Conservation (phyloP, 2,797 vertebrate species). For the Enteromius argenteus region DNA sequence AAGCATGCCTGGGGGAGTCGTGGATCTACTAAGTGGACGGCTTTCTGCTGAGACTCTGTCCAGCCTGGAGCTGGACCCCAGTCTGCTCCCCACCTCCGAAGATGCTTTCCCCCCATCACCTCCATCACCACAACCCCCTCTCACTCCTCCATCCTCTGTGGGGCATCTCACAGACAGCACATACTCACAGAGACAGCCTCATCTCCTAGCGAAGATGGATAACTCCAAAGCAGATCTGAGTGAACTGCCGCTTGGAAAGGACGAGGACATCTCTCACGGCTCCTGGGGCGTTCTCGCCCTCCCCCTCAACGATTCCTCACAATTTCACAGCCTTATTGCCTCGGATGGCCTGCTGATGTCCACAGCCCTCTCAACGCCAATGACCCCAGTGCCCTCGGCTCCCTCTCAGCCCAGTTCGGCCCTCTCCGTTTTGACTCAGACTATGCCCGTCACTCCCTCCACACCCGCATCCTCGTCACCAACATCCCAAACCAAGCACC, state of each 20-base stretch:
- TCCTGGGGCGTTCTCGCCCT: constrained; percentile 61
- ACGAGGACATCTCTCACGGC: constrained; percentile 58
- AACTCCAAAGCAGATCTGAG: constrained; percentile 47
- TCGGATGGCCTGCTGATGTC: constrained; percentile 62
- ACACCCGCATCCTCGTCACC: constrained; percentile 73
- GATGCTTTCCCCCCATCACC: constrained; percentile 88
- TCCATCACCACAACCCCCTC: constrained; percentile 93
- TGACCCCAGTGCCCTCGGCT: constrained; percentile 44
- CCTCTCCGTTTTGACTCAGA: constrained; percentile 92
- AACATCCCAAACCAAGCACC: constrained; percentile 89
- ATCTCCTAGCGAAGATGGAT: constrained; percentile 33
- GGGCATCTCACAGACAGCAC: constrained; percentile 47
- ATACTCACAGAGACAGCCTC: constrained; percentile 47
- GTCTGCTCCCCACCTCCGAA: constrained; percentile 87
- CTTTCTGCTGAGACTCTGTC: constrained; percentile 92
- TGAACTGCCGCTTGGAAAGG: constrained; percentile 29
- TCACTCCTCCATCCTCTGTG: constrained; percentile 84
- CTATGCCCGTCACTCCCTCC: constrained; percentile 61
- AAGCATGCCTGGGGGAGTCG: constrained; percentile 88
- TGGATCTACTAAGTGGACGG: constrained; percentile 92
- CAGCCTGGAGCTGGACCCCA: constrained; percentile 95
- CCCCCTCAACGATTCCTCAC: constrained; percentile 53
- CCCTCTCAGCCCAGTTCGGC: constrained; percentile 87
- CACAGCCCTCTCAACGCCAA: constrained; percentile 58
- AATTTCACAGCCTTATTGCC: constrained; percentile 59